phyloP scores from a whole-genome alignment of 2,888 invertebrate genomes.

The Drosophila subquinaria region DNA sequence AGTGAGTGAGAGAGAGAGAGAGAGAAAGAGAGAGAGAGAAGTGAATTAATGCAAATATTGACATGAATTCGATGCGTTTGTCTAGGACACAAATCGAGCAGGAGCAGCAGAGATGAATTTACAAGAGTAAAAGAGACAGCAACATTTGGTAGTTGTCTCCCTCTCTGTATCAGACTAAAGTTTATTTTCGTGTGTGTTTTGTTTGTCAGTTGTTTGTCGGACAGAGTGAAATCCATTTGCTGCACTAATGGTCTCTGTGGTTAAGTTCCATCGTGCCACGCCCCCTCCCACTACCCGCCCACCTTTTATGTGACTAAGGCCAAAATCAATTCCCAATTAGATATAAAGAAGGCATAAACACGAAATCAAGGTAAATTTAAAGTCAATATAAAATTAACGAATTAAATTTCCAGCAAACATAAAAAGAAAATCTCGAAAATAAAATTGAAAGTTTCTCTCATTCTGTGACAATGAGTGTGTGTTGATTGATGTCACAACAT shows the following conservation, averaged over 20 bases:
- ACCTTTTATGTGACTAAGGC: constrained; percentile 14
- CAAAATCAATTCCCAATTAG: constrained; percentile 61
- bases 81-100: constrained; percentile 44
- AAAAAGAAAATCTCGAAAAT: constrained; percentile 17
- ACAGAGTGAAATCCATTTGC: constrained; percentile 56
- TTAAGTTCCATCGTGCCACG: constrained; percentile 18
- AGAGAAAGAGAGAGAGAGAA: neutral
- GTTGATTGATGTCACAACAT: constrained; percentile 79
- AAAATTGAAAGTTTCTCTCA: neutral
- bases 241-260: constrained; percentile 71
- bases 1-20: neutral
- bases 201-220: constrained; percentile 38
- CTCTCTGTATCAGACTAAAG: constrained; percentile 8
- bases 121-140: neutral
- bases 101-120: neutral
- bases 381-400: constrained; percentile 42
- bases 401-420: constrained; percentile 37
- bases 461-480: constrained; percentile 52
- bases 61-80: constrained; percentile 69
- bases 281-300: neutral
- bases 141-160: neutral
- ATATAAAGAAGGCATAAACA: constrained; percentile 38
- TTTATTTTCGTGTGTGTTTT: constrained; percentile 37
- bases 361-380: constrained; percentile 16
- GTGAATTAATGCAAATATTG: constrained; percentile 79